Conservation (phyloP, 2,888 invertebrate species). For the Ochropacha duplaris region DNA sequence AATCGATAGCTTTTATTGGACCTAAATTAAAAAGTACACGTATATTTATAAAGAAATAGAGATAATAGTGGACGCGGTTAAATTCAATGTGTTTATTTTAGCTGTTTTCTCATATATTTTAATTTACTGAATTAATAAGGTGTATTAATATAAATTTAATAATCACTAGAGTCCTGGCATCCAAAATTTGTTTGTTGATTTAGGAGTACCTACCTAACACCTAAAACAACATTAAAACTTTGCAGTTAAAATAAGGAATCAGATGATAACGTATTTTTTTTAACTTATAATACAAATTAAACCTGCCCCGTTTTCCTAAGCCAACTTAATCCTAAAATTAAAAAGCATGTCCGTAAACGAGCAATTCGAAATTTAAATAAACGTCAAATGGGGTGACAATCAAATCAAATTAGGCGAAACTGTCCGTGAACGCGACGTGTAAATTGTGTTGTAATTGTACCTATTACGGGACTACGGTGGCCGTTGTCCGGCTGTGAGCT, state of each 20-base stretch:
- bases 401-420: slow-evolving; percentile 70
- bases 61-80: not conserved
- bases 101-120: too few species aligned
- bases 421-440: slow-evolving; percentile 53
- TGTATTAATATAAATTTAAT: too few species aligned
- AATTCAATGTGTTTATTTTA: not conserved
- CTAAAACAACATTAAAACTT: not conserved
- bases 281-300: too few species aligned
- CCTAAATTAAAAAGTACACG: not conserved
- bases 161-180: too few species aligned
- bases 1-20: slow-evolving; percentile 8
- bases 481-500: slow-evolving; percentile 32
- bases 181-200: too few species aligned
- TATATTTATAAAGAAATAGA: not conserved
- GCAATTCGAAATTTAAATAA: slow-evolving; percentile 58
- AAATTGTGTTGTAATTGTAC: slow-evolving; percentile 67
- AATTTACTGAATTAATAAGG: too few species aligned
- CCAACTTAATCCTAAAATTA: not conserved
- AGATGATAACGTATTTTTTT: too few species aligned
- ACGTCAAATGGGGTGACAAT: slow-evolving; percentile 67
- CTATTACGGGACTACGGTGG: slow-evolving; percentile 34
- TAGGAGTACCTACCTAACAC: too few species aligned
- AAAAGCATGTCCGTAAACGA: slow-evolving; percentile 17
- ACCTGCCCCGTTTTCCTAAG: not conserved
- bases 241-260: not conserved